phyloP scores from a whole-genome alignment of 1,140 invertebrate genomes.

The Hesperophylax magnus region DNA sequence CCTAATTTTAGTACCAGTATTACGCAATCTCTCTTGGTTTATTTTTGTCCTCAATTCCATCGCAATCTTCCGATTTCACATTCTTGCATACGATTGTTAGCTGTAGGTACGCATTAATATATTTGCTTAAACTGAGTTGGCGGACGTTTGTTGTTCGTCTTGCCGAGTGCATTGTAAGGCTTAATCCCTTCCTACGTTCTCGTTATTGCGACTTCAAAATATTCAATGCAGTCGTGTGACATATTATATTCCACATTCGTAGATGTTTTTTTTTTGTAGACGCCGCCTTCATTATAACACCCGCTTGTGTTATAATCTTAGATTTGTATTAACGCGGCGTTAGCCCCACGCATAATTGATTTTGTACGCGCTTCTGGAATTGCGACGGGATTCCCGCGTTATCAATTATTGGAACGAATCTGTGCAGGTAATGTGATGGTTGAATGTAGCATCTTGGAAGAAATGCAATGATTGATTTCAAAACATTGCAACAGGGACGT shows the following conservation, averaged over 20 bases:
- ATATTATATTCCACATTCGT: too few species aligned
- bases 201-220: slow-evolving; percentile 7
- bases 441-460: too few species aligned
- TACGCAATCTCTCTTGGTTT: too few species aligned
- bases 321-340: not conserved
- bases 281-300: too few species aligned
- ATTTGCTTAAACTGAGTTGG: slow-evolving; percentile 13
- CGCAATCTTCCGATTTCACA: not conserved
- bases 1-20: too few species aligned
- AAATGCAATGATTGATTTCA: too few species aligned
- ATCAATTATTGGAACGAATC: slow-evolving; percentile 1
- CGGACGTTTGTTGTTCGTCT: not conserved
- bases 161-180: not conserved
- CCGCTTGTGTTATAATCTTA: not conserved
- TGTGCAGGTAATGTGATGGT: too few species aligned
- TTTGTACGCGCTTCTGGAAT: not conserved
- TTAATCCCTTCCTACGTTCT: slow-evolving; percentile 16
- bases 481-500: too few species aligned
- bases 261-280: too few species aligned
- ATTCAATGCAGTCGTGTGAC: not conserved
- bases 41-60: too few species aligned
- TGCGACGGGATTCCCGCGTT: not conserved
- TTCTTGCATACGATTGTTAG: slow-evolving; percentile 14
- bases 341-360: slow-evolving; percentile 20
- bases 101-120: not conserved